Conservation (phyloP, 2,113 vertebrate species). For the Gnathonemus longibarbis region DNA sequence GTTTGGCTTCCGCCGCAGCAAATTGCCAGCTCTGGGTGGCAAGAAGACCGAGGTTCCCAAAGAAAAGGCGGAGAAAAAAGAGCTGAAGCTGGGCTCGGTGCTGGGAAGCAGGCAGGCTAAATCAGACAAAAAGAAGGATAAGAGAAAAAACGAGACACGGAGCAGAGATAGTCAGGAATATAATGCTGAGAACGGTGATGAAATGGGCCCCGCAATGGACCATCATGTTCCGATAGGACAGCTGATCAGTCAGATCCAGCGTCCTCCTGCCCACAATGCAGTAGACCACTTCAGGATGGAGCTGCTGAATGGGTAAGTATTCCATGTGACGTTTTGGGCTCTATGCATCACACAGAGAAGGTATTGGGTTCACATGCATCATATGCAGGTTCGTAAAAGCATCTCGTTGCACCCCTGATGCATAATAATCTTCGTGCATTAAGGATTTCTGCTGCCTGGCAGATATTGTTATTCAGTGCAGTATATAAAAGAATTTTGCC, state of each 20-base stretch:
- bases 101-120: constrained; percentile 72
- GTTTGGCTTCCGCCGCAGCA: constrained; percentile 83
- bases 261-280: constrained; percentile 49
- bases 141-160: constrained; percentile 65
- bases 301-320: constrained; percentile 74
- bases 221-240: constrained; percentile 59
- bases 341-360: neutral
- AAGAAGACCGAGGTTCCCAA: constrained; percentile 71
- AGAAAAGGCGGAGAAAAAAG: constrained; percentile 76
- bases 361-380: neutral
- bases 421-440: neutral
- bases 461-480: neutral
- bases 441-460: neutral
- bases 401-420: neutral
- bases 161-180: constrained; percentile 55
- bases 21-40: constrained; percentile 73
- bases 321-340: neutral
- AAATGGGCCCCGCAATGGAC: constrained; percentile 59
- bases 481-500: neutral
- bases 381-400: neutral
- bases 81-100: constrained; percentile 65
- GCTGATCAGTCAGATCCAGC: constrained; percentile 53
- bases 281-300: constrained; percentile 79
- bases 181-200: constrained; percentile 44
- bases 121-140: constrained; percentile 77